Percentiles rank a stretch among this genome's conserved stretches.
Conservation (phyloP, 2,113 vertebrate genomes). For the Thunnus maccoyii region DNA sequence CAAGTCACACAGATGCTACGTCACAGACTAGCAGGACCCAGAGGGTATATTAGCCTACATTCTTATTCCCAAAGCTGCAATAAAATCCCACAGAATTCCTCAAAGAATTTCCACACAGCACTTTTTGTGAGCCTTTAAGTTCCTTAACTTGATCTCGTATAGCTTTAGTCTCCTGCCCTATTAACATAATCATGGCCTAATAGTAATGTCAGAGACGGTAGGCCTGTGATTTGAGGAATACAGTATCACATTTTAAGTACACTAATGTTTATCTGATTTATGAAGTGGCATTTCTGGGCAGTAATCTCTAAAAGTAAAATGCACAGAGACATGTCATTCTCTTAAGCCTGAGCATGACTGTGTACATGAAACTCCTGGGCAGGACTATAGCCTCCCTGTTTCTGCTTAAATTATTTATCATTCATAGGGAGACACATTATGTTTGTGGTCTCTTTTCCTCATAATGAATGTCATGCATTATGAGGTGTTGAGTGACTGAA, state of each 20-base stretch:
- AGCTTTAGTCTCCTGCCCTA: constrained; percentile 13
- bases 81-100: constrained; percentile 44
- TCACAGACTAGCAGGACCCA: constrained; percentile 6
- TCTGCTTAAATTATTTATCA: constrained; percentile 17
- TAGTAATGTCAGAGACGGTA: background rate
- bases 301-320: background rate
- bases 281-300: background rate
- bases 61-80: constrained; percentile 32
- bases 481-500: constrained; percentile 13
- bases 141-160: constrained; percentile 34
- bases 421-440: background rate
- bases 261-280: background rate
- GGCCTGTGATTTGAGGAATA: background rate
- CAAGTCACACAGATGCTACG: background rate
- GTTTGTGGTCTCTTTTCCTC: constrained; percentile 22
- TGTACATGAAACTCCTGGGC: background rate
- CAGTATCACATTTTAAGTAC: background rate
- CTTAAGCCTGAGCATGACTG: background rate
- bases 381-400: background rate
- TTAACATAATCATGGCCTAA: constrained; percentile 34
- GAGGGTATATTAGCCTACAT: constrained; percentile 14
- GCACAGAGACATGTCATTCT: background rate
- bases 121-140: constrained; percentile 40
- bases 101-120: constrained; percentile 40
- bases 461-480: constrained; percentile 14